These are phyloP conservation scores for Cabera pusaria DNA, from an alignment of 2,888 invertebrate genomes.

Conservation along the genomic window DNA sequence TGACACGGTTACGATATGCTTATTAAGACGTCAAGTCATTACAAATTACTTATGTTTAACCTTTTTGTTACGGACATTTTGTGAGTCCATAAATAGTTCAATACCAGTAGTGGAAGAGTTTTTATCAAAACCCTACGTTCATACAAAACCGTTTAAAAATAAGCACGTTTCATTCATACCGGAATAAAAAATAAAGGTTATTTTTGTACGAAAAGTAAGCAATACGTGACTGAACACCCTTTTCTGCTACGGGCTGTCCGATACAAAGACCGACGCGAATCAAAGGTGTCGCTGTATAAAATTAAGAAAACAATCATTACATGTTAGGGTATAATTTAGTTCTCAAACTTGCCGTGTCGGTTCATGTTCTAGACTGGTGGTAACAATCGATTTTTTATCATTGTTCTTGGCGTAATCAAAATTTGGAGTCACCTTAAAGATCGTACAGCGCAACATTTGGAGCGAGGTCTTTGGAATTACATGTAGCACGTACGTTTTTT, in stretches of 20 bases:
- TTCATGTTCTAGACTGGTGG: constrained; percentile 4
- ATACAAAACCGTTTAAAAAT: constrained; percentile 25
- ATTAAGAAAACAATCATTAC: constrained; percentile 1
- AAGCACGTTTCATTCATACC: constrained; percentile 25
- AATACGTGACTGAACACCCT: constrained; percentile 32
- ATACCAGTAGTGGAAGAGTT: constrained; percentile 3
- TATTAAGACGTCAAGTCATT: too few relatives aligned
- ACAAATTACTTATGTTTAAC: constrained; percentile 4
- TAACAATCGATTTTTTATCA: constrained; percentile 37
- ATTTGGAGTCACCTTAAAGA: constrained; percentile 52
- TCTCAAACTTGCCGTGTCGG: constrained; percentile 5
- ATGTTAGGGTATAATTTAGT: not conserved
- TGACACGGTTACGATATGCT: too few relatives aligned
- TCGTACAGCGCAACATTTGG: constrained; percentile 33
- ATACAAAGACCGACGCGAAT: constrained; percentile 5
- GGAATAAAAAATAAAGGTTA: constrained; percentile 29
- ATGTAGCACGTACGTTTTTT: constrained; percentile 30
- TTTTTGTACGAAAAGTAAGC: constrained; percentile 31
- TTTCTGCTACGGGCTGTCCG: constrained; percentile 22
- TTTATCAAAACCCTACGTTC: constrained; percentile 13
- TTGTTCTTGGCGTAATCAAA: constrained; percentile 46
- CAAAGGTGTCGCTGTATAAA: not conserved
- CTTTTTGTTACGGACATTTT: not conserved
- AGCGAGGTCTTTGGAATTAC: constrained; percentile 32
- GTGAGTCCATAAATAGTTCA: constrained; percentile 5